These are phyloP conservation scores for Penaeus monodon DNA, from an alignment of 2,888 invertebrate species.

Conservation along the genomic window DNA sequence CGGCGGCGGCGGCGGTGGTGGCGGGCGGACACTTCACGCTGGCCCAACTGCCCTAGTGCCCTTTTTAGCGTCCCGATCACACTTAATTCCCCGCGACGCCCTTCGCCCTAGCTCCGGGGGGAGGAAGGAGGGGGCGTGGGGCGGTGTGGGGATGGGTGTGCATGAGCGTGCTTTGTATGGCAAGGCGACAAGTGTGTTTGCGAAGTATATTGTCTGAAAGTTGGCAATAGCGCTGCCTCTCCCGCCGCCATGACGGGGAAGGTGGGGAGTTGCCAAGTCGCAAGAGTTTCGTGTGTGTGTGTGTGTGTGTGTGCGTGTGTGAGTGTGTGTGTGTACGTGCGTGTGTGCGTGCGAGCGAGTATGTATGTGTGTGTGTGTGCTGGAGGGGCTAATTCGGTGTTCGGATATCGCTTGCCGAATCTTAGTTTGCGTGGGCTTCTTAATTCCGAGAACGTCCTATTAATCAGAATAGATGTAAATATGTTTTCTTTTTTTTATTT, in stretches of 20 bases:
- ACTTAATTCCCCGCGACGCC: too few species aligned
- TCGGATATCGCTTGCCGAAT: constrained; percentile 30
- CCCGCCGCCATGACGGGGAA: constrained; percentile 27
- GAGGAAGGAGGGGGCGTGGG: too few species aligned
- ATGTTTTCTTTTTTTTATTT: neutral
- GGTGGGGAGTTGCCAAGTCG: constrained; percentile 31
- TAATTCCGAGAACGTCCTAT: neutral
- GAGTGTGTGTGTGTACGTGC: too few species aligned
- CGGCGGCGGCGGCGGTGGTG: too few species aligned
- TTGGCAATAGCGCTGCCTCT: constrained; percentile 14
- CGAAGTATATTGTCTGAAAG: neutral
- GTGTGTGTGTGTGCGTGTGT: too few species aligned
- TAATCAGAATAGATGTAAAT: neutral
- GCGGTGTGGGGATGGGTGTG: neutral
- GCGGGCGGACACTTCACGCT: too few species aligned
- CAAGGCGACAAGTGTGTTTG: neutral
- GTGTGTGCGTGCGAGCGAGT: too few species aligned
- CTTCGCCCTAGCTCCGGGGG: too few species aligned
- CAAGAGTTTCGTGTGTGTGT: too few species aligned
- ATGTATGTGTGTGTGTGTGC: too few species aligned
- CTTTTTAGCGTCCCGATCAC: too few species aligned
- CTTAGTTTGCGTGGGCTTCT: constrained; percentile 17
- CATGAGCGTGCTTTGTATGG: neutral
- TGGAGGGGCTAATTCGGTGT: constrained; percentile 21
- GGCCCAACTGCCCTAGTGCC: too few species aligned